Evolutionary conservation across 92 coral and sea anemone genomes (phyloP).

Genomic region (Pocillopora grandis): DNA sequence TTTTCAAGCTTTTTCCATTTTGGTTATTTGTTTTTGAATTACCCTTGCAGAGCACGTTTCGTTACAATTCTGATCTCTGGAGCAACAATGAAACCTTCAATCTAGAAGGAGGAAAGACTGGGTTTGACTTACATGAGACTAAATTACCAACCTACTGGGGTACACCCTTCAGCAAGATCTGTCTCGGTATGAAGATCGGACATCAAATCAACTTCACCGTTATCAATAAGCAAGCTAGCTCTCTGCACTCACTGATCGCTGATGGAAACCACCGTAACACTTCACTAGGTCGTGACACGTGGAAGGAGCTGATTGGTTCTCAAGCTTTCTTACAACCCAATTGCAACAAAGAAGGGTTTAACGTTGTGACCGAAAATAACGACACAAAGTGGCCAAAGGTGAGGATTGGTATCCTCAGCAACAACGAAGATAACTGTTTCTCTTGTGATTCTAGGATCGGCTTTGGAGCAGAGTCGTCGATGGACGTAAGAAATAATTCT

Average conservation of each 20-base stretch:
- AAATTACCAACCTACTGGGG: background rate
- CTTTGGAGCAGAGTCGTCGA: background rate
- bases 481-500: background rate
- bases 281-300: background rate
- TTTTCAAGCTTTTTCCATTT: background rate
- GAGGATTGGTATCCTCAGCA: background rate
- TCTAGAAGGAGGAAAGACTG: background rate
- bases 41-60: background rate
- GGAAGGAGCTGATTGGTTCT: background rate
- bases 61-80: background rate
- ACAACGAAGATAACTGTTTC: background rate
- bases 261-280: background rate
- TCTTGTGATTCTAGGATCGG: background rate
- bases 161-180: background rate
- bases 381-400: background rate
- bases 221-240: background rate
- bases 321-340: background rate
- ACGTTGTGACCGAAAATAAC: background rate
- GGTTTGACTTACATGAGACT: background rate
- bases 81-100: background rate
- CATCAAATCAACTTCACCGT: background rate
- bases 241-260: no score
- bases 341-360: background rate
- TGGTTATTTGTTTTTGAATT: background rate
- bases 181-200: background rate